Conservation (phyloP, 2,888 invertebrate species). For the Rhamnusium bicolor region DNA sequence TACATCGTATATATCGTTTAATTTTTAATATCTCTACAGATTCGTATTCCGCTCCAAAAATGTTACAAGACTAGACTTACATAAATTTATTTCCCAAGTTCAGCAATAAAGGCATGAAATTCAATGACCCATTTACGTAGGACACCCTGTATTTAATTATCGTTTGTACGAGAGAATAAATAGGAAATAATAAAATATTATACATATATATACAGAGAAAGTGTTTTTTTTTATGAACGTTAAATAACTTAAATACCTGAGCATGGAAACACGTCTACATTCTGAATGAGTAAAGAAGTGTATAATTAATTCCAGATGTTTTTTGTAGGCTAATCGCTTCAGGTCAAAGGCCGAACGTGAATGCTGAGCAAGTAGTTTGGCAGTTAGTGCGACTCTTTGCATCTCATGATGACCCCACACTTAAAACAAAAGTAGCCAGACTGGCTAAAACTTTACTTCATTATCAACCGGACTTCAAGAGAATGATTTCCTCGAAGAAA, state of each 20-base stretch:
- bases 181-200: background rate
- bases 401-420: conserved; percentile 74
- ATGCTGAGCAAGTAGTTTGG: conserved; percentile 88
- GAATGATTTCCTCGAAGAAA: conserved; percentile 79
- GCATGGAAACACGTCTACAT: background rate
- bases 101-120: no score
- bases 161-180: background rate
- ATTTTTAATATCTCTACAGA: no score
- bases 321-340: conserved; percentile 69
- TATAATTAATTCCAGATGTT: conserved; percentile 24
- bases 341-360: conserved; percentile 78
- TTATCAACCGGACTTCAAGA: conserved; percentile 79
- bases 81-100: no score
- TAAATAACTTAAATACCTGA: background rate
- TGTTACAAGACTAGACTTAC: no score
- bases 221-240: background rate
- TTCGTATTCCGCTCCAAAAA: no score
- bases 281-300: background rate
- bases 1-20: no score
- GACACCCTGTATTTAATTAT: no score
- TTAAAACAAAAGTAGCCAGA: conserved; percentile 77
- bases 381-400: conserved; percentile 86
- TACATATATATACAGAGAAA: no score
- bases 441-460: conserved; percentile 76
- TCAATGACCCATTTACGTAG: no score